These are phyloP conservation scores for Hoplias malabaricus DNA, from an alignment of 2,113 vertebrate species.

Conservation along the genomic window DNA sequence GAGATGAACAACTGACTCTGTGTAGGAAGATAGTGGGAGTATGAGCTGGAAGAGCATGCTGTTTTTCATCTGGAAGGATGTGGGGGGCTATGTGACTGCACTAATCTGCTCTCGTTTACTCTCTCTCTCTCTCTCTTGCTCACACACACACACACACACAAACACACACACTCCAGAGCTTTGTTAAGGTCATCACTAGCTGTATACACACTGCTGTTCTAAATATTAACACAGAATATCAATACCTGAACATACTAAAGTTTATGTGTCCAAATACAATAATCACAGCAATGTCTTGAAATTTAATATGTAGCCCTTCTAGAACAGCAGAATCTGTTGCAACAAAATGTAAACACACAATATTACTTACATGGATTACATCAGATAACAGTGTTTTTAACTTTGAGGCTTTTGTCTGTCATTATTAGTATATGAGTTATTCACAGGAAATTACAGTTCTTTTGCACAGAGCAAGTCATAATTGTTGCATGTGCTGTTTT, in stretches of 20 bases:
- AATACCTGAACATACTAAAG: too few species aligned
- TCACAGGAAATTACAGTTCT: background rate
- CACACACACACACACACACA: too few species aligned
- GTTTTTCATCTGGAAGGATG: background rate
- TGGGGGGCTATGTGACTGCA: background rate
- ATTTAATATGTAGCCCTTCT: too few species aligned
- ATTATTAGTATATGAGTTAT: background rate
- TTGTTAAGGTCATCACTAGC: background rate
- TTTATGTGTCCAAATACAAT: too few species aligned
- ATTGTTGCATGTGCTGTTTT: background rate
- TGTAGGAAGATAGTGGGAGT: background rate
- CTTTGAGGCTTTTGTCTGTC: background rate
- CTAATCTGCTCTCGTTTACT: background rate
- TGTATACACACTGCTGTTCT: too few species aligned
- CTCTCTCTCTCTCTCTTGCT: background rate
- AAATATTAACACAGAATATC: too few species aligned
- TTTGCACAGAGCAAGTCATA: background rate
- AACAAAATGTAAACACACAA: too few species aligned
- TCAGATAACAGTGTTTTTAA: too few species aligned
- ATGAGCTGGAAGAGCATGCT: background rate
- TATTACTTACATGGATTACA: too few species aligned
- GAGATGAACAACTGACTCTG: background rate
- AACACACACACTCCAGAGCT: background rate
- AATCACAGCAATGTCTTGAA: too few species aligned
- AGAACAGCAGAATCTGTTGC: too few species aligned